These are phyloP conservation scores for Ptilodon capucinus DNA, from an alignment of 2,888 invertebrate genomes.

Conservation along the genomic window DNA sequence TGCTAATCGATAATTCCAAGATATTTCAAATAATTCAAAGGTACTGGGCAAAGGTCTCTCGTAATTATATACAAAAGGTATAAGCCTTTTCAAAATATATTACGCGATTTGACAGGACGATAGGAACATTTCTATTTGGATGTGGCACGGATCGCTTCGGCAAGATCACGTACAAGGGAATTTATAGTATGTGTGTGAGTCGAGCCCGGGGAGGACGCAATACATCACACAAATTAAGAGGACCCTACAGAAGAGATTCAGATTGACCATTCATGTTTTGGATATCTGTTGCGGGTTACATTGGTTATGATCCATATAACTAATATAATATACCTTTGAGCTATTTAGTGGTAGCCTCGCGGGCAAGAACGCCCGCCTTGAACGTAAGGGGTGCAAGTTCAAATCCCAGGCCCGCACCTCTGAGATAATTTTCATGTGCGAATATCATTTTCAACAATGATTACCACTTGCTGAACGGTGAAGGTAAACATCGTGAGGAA, in stretches of 20 bases:
- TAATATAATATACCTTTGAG: too few relatives aligned
- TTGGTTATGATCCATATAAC: neutral
- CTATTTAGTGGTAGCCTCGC: too few relatives aligned
- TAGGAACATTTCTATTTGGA: constrained; percentile 1
- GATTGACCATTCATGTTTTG: neutral
- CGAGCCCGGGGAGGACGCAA: neutral
- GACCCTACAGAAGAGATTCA: neutral
- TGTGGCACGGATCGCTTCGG: neutral
- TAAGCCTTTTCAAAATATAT: constrained; percentile 1
- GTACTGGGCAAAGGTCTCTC: neutral
- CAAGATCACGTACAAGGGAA: neutral
- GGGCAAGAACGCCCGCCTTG: too few relatives aligned
- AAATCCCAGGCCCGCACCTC: too few relatives aligned
- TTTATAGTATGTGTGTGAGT: neutral
- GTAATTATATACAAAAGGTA: neutral
- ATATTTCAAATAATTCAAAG: neutral
- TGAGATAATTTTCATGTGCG: too few relatives aligned
- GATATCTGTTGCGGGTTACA: neutral
- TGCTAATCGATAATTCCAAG: neutral
- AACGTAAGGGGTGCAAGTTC: too few relatives aligned
- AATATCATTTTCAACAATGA: too few relatives aligned
- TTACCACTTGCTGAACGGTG: too few relatives aligned
- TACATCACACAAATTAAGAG: constrained; percentile 1
- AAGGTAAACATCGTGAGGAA: too few relatives aligned
- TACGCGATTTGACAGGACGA: neutral